Evolutionary conservation across 2,797 vertebrate genomes (phyloP).

Genomic region (Euthynnus affinis): DNA sequence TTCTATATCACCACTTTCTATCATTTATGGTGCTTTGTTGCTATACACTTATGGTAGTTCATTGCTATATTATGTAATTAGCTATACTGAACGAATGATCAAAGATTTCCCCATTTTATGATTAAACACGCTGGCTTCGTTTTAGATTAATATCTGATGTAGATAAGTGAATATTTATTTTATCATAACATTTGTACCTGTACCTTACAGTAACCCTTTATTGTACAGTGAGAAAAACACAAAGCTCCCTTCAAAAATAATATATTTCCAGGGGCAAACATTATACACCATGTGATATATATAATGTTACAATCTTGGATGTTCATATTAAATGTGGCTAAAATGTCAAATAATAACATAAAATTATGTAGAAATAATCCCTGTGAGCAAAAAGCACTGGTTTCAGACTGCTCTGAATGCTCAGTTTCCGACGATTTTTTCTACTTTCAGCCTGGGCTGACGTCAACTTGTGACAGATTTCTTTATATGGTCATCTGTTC

Average conservation of each 20-base stretch:
- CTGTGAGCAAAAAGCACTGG: too few species aligned
- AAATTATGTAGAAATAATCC: too few species aligned
- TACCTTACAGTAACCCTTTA: background rate
- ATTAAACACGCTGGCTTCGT: background rate
- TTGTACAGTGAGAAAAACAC: background rate
- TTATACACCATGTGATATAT: background rate
- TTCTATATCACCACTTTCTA: background rate
- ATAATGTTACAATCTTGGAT: too few species aligned
- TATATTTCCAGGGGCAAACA: background rate
- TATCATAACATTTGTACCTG: background rate
- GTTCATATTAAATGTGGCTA: too few species aligned
- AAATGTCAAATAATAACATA: too few species aligned
- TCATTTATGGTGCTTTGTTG: background rate
- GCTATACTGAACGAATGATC: background rate
- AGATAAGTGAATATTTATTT: constrained; percentile 17
- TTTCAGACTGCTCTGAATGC: too few species aligned
- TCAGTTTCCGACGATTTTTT: too few species aligned
- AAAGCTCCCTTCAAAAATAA: background rate
- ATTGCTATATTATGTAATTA: background rate
- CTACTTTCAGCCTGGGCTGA: too few species aligned
- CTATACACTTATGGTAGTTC: background rate
- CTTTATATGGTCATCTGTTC: too few species aligned
- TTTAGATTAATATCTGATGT: background rate
- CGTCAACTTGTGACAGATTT: too few species aligned
- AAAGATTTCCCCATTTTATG: constrained; percentile 7